Base-by-base conservation (phyloP, 2,797 vertebrate genomes). In the Chaenodraco wilsoni region DNA sequence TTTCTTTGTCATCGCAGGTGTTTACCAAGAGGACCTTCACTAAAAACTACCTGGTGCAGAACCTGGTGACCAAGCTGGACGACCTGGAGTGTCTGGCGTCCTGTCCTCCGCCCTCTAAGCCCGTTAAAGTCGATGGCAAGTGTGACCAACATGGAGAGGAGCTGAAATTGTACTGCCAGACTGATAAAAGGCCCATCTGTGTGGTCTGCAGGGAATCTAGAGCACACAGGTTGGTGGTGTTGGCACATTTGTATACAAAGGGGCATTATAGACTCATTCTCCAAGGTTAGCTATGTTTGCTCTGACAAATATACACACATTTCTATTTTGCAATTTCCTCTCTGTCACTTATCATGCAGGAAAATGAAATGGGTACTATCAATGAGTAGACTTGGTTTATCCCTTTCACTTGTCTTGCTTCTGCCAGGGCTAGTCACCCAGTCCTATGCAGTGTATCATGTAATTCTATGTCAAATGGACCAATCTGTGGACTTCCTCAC, bases 11-110 rank as follows among this genome's bases (percentile, higher is more conserved):
- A 31, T 37, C 48, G 11, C 70, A 95, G 95, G 92, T 94, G 64
- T 95, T 95, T 73, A 91, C 79, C 66, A 94, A 95, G 79, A 93
- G 93, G 86, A 93, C 82, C 27, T 94, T 95, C 79, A 95, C 95
- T 3, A 95, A 95, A 79, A 95, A 95, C 83, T 95, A 95, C 86
- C 74, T 95, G 75, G 94, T 95, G n/a, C 94, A 95, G 82, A 95
- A 95, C 83, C 87, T 95, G n/a, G 94, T 95, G 78, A 91, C 91
- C 60, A 95, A 94, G 70, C 78, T 95, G 84, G 92, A 94, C 10
- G 90, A 94, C 5, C 80, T 95, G 71, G 92, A 95, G 2, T 90
- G 87, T 58, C 79, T 95, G 81, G 90, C 91, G 1, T 81, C 93
- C 0, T 74, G 89, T 14, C 71, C 89, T 0, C 3, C 85, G 0